These are phyloP conservation scores for Suillia variegata DNA, from an alignment of 2,888 invertebrate genomes.

Conservation along the genomic window DNA sequence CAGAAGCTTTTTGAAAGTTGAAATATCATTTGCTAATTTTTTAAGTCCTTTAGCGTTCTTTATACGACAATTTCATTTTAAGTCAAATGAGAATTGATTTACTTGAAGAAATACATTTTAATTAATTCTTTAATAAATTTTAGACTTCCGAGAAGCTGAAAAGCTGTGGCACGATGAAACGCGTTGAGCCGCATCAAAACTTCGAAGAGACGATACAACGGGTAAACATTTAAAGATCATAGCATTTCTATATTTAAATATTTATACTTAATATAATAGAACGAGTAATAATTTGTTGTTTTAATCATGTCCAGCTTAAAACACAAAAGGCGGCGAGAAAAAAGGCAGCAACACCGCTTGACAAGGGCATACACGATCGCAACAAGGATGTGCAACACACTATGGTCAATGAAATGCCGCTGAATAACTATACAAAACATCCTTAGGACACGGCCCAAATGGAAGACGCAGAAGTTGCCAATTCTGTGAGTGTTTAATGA, in stretches of 20 bases:
- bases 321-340: constrained; percentile 60
- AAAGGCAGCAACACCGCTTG: constrained; percentile 51
- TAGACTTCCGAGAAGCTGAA: constrained; percentile 58
- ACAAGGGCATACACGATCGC: constrained; percentile 54
- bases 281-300: background rate
- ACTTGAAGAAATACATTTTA: no score
- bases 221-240: no score
- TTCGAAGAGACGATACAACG: constrained; percentile 61
- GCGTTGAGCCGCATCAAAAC: constrained; percentile 59
- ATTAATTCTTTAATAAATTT: no score
- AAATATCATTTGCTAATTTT: no score
- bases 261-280: background rate
- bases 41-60: no score
- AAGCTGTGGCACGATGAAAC: constrained; percentile 57
- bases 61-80: no score
- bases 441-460: constrained; percentile 50
- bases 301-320: constrained; percentile 50
- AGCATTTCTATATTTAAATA: background rate
- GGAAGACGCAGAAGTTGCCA: constrained; percentile 26
- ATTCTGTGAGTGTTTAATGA: constrained; percentile 35
- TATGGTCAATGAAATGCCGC: constrained; percentile 55
- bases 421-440: constrained; percentile 59
- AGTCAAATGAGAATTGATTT: no score
- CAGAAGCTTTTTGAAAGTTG: no score
- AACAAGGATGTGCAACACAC: constrained; percentile 55